phyloP scores from a whole-genome alignment of 1,140 invertebrate species.

The Rhysida immarginata region DNA sequence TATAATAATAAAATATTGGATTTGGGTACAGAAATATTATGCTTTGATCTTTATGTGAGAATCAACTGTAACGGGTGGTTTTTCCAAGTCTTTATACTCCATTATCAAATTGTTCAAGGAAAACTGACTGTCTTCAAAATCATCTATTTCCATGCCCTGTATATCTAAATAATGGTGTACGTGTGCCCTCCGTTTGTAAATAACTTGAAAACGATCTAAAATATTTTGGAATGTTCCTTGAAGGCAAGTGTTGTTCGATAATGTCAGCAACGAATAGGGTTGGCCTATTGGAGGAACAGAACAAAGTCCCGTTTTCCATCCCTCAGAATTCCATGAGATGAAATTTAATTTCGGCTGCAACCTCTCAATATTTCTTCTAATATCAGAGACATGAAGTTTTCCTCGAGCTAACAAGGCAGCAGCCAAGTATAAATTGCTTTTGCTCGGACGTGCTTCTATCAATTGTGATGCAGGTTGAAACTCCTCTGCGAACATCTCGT shows the following conservation, averaged over 20 bases:
- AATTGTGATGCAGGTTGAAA: too few species aligned
- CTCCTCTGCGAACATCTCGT: slow-evolving; percentile 24
- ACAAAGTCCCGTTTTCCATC: slow-evolving; percentile 36
- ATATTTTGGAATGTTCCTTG: slow-evolving; percentile 26
- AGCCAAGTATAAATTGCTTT: slow-evolving; percentile 27
- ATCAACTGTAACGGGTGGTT: too few species aligned
- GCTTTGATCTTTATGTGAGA: too few species aligned
- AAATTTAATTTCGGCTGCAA: slow-evolving; percentile 30
- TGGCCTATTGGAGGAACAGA: slow-evolving; percentile 30
- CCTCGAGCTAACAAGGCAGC: slow-evolving; percentile 32
- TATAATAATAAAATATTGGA: too few species aligned
- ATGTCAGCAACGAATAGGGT: slow-evolving; percentile 28
- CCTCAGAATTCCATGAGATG: slow-evolving; percentile 33
- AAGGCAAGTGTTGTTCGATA: slow-evolving; percentile 33
- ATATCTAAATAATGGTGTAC: slow-evolving; percentile 31
- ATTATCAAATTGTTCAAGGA: slow-evolving; percentile 25
- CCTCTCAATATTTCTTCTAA: slow-evolving; percentile 32
- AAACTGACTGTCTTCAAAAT: slow-evolving; percentile 26
- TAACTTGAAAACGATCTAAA: slow-evolving; percentile 27
- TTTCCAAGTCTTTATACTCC: slow-evolving; percentile 22
- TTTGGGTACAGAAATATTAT: too few species aligned
- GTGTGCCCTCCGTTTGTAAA: slow-evolving; percentile 33
- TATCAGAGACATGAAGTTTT: slow-evolving; percentile 30
- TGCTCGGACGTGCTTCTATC: slow-evolving; percentile 27
- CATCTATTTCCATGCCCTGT: slow-evolving; percentile 27